Base-by-base conservation (phyloP, 2,797 vertebrate genomes). In the Mionectes olivaceus region DNA sequence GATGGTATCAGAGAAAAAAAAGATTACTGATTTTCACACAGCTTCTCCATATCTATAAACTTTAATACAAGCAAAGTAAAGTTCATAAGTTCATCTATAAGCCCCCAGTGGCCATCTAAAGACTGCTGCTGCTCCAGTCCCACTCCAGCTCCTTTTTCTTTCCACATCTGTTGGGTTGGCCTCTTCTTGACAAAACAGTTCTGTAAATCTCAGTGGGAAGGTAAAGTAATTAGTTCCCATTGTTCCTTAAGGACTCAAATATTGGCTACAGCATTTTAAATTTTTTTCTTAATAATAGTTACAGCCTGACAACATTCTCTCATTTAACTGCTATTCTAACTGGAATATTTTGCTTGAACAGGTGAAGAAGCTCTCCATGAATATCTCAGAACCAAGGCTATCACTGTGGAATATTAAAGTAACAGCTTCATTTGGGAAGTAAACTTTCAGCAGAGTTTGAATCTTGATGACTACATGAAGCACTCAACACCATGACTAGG, bases 331-430 rank as follows among this genome's bases (percentile, higher is more conserved):
- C 57, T 61, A 3, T 55, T 92, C 88, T 94, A 95, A 94, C 30
- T 43, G 83, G 49, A 84, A 75, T 49, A 28, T 71, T 93, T 37
- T 94, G 60, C 73, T 97, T 59, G 30, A 50, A 47, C 95, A 99
- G 99, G 99, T 89, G 99, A 99, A 96, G 99, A 99, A 75, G 99
- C 99, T 24, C 99, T 99, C 56, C 96, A 98, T 10, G 99, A 99
- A 91, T 99, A 99, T 97, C 99, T 99, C 88, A 98, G 98, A 98
- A 99, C 99, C 95, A 99, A 99, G 98, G 98, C 99, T 5, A 98
- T 99, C 96, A 99, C 99, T 3, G 98, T 99, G 97, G 99, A 99
- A 94, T 99, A 99, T 96, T 99, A 96, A 98, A 78, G 52, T 71
- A 49, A 74, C 64, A 63, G 25, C 7, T 63, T 56, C 16, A 19